Base-by-base conservation (phyloP, 2,888 invertebrate genomes). In the Brachyptera putata region DNA sequence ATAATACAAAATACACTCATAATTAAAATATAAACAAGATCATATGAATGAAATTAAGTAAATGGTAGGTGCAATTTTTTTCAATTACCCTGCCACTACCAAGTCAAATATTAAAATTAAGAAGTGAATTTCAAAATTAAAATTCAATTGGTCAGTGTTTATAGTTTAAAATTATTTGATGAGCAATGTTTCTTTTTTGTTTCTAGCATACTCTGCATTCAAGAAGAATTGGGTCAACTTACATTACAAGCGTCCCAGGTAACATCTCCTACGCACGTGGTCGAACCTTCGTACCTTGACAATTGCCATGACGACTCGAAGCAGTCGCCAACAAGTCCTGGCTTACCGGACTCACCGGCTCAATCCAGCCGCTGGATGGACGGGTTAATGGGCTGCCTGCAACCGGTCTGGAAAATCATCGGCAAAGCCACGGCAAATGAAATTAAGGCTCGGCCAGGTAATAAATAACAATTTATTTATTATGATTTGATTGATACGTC, bases 321-420 rank as follows among this genome's bases (percentile, higher is more conserved):
- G 21, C 37, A 21, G 7, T 34, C 57, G 16, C 30, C 63, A 69
- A 68, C 60, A 71, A 71, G 65, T 69, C 70, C 34, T 69, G 69
- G 46, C 25, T 43, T 60, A n/a, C 61, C 43, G 14, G 56, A 57
- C 18, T 60, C 61, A 11, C 37, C 63, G 18, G 63, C 61, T 43
- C 63, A 61, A 16, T 48, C 57, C 1, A 56, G 58, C 5, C 82
- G 82, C 66, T 91, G 90, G 89, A 83, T 90, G 73, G 87, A 86
- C 64, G 92, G 93, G 0, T 81, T 96, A 59, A 78, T 93, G 67
- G 91, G 92, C 1, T 96, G 96, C 71, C 84, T 96, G 71, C 82
- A 91, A 63, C 92, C 93, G 0, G 87, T 96, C 9, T 81, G 91
- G 74, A 87, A 88, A n/a, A 84, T 95, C 67, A 89, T 95, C 61